A percentile compares a stretch with the other conserved stretches of the same genome.
phyloP scores from a whole-genome alignment of 2,888 invertebrate species.

The Melanargia galathea region DNA sequence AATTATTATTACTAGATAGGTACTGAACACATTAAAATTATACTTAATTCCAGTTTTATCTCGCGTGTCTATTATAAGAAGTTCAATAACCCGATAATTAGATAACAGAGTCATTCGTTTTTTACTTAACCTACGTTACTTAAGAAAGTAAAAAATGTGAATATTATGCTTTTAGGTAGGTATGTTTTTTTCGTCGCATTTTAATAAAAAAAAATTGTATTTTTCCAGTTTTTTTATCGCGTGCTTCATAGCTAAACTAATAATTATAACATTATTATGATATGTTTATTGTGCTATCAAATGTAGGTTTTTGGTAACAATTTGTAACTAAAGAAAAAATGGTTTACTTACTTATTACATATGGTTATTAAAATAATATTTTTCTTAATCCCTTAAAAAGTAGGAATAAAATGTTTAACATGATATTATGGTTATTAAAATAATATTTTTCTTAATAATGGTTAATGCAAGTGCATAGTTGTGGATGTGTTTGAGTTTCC shows the following conservation, averaged over 20 bases:
- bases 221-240: not conserved
- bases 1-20: conserved; percentile 3
- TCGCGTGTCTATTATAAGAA: conserved; percentile 46
- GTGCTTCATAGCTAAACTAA: not conserved
- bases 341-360: too few relatives aligned
- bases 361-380: too few relatives aligned
- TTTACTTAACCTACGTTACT: not conserved
- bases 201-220: not conserved
- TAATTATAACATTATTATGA: not conserved
- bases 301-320: too few relatives aligned
- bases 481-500: too few relatives aligned
- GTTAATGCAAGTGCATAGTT: too few relatives aligned
- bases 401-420: too few relatives aligned
- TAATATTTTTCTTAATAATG: too few relatives aligned
- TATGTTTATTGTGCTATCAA: not conserved
- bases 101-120: conserved; percentile 23
- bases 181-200: not conserved
- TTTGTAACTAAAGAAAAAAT: too few relatives aligned
- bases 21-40: conserved; percentile 9
- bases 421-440: too few relatives aligned
- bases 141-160: conserved; percentile 3
- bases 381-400: too few relatives aligned
- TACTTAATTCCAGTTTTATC: conserved; percentile 15
- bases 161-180: not conserved
- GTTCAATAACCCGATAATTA: conserved; percentile 53